These are phyloP conservation scores for Deroplatys truncata DNA, from an alignment of 2,888 invertebrate genomes.

Conservation along the genomic window DNA sequence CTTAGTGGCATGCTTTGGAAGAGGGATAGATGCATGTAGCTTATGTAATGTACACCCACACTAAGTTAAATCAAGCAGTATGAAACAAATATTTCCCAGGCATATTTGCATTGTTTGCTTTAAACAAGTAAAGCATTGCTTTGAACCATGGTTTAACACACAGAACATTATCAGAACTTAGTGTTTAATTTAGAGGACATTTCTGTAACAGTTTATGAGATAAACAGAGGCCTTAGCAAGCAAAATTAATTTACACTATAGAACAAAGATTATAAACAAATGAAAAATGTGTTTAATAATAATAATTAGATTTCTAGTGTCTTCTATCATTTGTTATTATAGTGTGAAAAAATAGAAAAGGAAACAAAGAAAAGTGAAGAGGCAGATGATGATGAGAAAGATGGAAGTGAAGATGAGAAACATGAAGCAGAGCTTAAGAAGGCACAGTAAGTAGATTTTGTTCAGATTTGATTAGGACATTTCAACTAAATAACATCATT, in stretches of 20 bases:
- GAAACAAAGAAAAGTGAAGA: background rate
- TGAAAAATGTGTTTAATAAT: background rate
- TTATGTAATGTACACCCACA: too few relatives aligned
- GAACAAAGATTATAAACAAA: background rate
- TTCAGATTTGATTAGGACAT: background rate
- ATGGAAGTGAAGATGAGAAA: constrained; percentile 42
- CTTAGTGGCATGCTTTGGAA: too few relatives aligned
- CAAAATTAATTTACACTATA: background rate
- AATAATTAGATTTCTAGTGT: background rate
- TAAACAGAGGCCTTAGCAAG: background rate
- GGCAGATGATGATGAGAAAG: constrained; percentile 39
- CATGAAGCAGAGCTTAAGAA: constrained; percentile 71
- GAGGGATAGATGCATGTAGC: too few relatives aligned
- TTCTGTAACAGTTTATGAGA: too few relatives aligned
- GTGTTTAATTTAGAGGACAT: too few relatives aligned
- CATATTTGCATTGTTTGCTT: too few relatives aligned
- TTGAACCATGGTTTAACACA: too few relatives aligned
- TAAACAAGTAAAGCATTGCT: too few relatives aligned
- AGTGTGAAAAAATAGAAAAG: background rate
- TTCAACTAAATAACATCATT: background rate
- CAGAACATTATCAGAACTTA: too few relatives aligned
- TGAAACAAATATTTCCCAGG: too few relatives aligned
- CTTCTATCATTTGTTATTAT: background rate
- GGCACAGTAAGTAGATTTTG: constrained; percentile 55
- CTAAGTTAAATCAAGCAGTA: too few relatives aligned